Base-by-base conservation (phyloP, 1,140 invertebrate genomes). In the Idris sp. region DNA sequence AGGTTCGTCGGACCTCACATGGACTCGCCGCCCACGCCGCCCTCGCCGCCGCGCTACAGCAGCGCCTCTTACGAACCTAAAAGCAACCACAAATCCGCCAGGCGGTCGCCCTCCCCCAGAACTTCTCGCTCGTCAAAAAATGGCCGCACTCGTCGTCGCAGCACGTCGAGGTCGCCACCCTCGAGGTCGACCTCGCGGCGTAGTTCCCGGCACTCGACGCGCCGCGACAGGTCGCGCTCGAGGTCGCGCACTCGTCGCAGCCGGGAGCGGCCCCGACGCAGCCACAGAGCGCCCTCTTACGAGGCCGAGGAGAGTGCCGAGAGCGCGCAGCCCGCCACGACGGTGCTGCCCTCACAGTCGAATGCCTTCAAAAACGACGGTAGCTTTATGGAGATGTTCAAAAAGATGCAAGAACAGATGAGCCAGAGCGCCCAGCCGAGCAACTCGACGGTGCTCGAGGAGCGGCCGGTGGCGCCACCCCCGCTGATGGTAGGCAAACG, bases 321-420 rank as follows among this genome's bases (percentile, higher is more conserved):
- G 11, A 44, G 7, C 10, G 36, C 18, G 76, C 73, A 15, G 69
- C 74, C n/a, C 22, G 22, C 16, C 16, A 15, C 19, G n/a, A 78
- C 81, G 28, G 49, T 81, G 2, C 51, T 80, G 4, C 51, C 81
- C 7, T 64, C 78, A 0, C 88, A 87, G 30, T 83, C 89, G n/a
- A 91, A 92, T 77, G 90, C 90, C 2, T 94, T 94, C 75, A 92
- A 92, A 76, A 96, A 96, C 82, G 95, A 96, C 82, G 95, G 95
- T 7, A 95, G 93, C 48, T 96, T 96, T 80, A 89, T 96, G 81
- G 95, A 96, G 82, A 92, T 95, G 89, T 96, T 96, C 80, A 96
- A 95, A 85, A 95, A 94, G 81, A 93, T 96, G 92, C 94, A 96
- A 79, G 91, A 94, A 82, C 83, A 82, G 46, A 84, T 84, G 82